Conservation (phyloP, 2,113 vertebrate species). For the Melospiza georgiana region DNA sequence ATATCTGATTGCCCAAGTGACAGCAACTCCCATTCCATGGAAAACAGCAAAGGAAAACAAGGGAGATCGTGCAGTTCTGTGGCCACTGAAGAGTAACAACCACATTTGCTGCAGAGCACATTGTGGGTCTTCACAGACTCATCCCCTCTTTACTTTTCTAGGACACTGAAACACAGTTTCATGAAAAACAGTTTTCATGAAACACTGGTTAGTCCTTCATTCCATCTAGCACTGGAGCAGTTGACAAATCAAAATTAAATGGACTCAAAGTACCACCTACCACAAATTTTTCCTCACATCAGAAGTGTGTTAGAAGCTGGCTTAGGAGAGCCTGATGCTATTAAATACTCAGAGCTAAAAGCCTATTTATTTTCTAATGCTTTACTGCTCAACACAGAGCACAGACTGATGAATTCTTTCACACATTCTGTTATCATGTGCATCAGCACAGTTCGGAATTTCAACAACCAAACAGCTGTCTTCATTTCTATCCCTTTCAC, state of each 20-base stretch:
- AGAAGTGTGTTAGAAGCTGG: not conserved
- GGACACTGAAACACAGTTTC: no score
- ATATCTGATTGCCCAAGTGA: not conserved
- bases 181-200: not conserved
- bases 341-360: not conserved
- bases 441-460: slow-evolving; percentile 10
- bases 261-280: not conserved
- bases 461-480: slow-evolving; percentile 5
- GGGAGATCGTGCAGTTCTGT: not conserved
- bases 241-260: not conserved
- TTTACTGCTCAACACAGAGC: not conserved
- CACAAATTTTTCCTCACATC: not conserved
- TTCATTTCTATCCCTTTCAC: not conserved
- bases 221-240: not conserved
- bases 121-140: not conserved
- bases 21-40: not conserved
- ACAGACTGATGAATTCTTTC: not conserved
- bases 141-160: not conserved
- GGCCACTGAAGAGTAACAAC: not conserved
- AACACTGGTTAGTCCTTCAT: not conserved
- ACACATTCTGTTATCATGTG: not conserved
- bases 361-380: not conserved
- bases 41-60: not conserved
- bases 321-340: not conserved
- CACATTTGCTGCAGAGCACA: rapidly evolving